Conservation (phyloP, 1,140 invertebrate species). For the Mycetomoellerius zeteki region DNA sequence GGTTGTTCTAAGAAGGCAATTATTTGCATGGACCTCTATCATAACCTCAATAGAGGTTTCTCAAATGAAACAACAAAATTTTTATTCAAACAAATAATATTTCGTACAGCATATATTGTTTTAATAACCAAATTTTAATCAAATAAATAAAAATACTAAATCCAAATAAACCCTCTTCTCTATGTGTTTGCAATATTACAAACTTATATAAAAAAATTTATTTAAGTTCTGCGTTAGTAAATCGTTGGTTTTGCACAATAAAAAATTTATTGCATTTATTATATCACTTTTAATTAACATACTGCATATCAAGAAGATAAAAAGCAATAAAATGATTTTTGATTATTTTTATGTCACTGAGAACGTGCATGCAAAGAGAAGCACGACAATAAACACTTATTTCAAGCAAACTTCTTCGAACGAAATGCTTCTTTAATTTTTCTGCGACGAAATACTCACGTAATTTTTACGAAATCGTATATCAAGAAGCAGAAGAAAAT, state of each 20-base stretch:
- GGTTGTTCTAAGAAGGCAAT: no score
- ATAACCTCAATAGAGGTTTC: no score
- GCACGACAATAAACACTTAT: background rate
- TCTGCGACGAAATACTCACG: slow-evolving; percentile 16
- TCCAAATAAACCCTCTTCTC: no score
- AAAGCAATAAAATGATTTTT: background rate
- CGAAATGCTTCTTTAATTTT: slow-evolving; percentile 34
- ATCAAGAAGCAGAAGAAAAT: slow-evolving; percentile 29
- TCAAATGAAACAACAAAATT: no score
- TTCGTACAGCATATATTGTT: no score
- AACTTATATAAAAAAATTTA: background rate
- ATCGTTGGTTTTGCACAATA: background rate
- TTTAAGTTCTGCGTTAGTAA: background rate
- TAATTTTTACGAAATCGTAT: slow-evolving; percentile 10
- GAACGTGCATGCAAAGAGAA: background rate
- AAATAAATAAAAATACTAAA: no score
- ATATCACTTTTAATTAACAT: slow-evolving; percentile 1
- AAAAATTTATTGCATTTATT: background rate
- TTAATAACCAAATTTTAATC: no score
- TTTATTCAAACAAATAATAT: no score
- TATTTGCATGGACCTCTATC: no score
- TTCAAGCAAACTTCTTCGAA: slow-evolving; percentile 18
- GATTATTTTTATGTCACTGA: background rate
- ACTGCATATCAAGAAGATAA: no score
- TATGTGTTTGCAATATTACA: background rate